These are phyloP conservation scores for Geodia barretti DNA, from an alignment of 37 sponge, comb jelly and placozoan genomes.

Conservation along the genomic window DNA sequence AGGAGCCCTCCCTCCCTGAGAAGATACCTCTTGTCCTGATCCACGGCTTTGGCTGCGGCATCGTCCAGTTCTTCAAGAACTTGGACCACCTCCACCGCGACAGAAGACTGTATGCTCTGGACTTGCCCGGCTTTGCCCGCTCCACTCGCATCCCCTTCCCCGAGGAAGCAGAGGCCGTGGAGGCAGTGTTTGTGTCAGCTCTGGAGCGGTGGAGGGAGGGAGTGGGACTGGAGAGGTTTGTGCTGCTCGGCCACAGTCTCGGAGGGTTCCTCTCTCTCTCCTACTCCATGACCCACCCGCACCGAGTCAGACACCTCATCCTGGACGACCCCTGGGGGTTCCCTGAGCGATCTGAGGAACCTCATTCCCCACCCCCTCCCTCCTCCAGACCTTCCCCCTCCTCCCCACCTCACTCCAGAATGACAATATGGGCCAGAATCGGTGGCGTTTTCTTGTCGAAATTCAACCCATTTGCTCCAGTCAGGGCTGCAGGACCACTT, in stretches of 20 bases:
- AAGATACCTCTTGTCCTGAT: slow-evolving; percentile 72
- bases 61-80: slow-evolving; percentile 71
- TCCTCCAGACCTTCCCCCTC: not conserved
- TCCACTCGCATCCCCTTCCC: slow-evolving; percentile 57
- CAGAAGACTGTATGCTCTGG: slow-evolving; percentile 44
- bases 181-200: slow-evolving; percentile 55
- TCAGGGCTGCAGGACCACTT: slow-evolving; percentile 78
- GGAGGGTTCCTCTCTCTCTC: slow-evolving; percentile 71
- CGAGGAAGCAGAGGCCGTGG: slow-evolving; percentile 20
- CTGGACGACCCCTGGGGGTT: slow-evolving; percentile 92
- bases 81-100: slow-evolving; percentile 41
- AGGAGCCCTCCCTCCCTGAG: not conserved
- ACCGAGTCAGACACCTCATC: slow-evolving; percentile 63
- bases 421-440: not conserved
- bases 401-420: not conserved
- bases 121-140: slow-evolving; percentile 70
- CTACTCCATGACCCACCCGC: slow-evolving; percentile 69
- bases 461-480: slow-evolving; percentile 66
- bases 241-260: slow-evolving; percentile 88
- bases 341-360: slow-evolving; percentile 16
- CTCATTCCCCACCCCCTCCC: not conserved
- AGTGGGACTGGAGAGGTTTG: slow-evolving; percentile 66
- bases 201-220: slow-evolving; percentile 76
- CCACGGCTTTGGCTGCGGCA: slow-evolving; percentile 84
- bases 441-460: not conserved